Evolutionary conservation across 2,888 invertebrate species (phyloP), one percentile per base, ranked within the genome.

Genomic region (Dynastes tityus): DNA sequence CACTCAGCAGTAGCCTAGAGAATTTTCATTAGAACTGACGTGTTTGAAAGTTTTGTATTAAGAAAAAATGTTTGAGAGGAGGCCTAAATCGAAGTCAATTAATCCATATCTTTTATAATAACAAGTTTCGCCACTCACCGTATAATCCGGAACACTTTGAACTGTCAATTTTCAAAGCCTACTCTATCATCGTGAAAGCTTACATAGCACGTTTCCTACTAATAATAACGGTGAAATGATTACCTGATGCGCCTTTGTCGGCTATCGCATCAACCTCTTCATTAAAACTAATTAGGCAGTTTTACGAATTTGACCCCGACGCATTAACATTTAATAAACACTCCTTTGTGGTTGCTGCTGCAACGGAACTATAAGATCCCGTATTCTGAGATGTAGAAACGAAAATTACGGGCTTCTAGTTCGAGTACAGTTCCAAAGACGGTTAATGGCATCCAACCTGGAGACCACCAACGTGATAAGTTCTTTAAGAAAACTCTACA

Each of bases 401-500:
- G 55, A 22, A 55, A 55, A 55, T 55, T 55, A 55, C 22, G 16
- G 32, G 55, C 22, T 55, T 22, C 55, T 55, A 55, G n/a, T 55
- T 22, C 6, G 55, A 55, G 0, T 22, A n/a, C 16, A 55, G 55
- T 16, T 55, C 16, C n/a, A 22, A 13, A n/a, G 55, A n/a, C 13
- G 55, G 16, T 55, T 55, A 55, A 55, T 55, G 55, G 55, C 65
- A 16, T 65, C 16, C 9, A 40, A 0, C 0, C 13, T 9, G 37
- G 5, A 37, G 65, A 65, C 65, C 65, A 65, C 65, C 65, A 40
- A 16, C 45, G 65, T 40, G 40, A 55, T 16, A 55, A 4, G 22
- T 55, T 11, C 45, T n/a, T 13, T 8, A 29, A 63, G 63, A 63
- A 45, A 45, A 45, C 0, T 37, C 32, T 8, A 45, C 45, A 6